Percentiles rank a stretch among this genome's conserved stretches.
Conservation (phyloP, 2,888 invertebrate species). For the Standfussiana lucernea region DNA sequence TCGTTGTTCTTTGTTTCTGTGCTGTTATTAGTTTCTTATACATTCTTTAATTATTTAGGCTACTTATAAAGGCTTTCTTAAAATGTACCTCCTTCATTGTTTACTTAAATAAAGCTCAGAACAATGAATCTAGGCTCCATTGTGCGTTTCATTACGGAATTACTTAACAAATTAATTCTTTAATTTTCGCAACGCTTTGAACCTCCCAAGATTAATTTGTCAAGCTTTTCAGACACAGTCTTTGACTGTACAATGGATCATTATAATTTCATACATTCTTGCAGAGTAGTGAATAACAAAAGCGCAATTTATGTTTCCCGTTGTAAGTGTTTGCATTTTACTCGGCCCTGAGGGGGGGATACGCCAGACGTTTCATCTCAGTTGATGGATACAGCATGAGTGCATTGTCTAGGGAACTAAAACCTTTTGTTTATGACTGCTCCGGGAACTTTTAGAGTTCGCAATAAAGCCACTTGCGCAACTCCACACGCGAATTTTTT, state of each 20-base stretch:
- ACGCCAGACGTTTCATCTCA: slow-evolving; percentile 76
- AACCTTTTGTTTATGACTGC: slow-evolving; percentile 71
- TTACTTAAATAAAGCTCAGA: slow-evolving; percentile 31
- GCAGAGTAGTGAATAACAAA: slow-evolving; percentile 66
- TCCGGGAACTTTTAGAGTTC: slow-evolving; percentile 59
- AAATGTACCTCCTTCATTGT: slow-evolving; percentile 5
- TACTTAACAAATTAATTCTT: slow-evolving; percentile 50
- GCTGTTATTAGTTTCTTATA: slow-evolving; percentile 26
- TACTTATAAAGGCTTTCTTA: slow-evolving; percentile 1
- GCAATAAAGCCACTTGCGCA: slow-evolving; percentile 72
- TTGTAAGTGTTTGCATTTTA: slow-evolving; percentile 74
- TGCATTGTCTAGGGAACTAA: slow-evolving; percentile 78
- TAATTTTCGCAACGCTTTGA: slow-evolving; percentile 50
- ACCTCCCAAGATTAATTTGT: slow-evolving; percentile 55
- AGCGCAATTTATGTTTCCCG: slow-evolving; percentile 74
- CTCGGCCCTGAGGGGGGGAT: slow-evolving; percentile 15
- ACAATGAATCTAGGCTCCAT: slow-evolving; percentile 36
- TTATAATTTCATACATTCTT: slow-evolving; percentile 58
- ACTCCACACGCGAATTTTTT: slow-evolving; percentile 67
- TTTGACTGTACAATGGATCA: slow-evolving; percentile 51
- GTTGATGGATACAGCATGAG: slow-evolving; percentile 78
- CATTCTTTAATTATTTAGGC: slow-evolving; percentile 17
- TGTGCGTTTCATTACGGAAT: slow-evolving; percentile 55
- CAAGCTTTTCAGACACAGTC: slow-evolving; percentile 52
- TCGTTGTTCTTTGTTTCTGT: slow-evolving; percentile 40